Percentiles rank a stretch among this genome's conserved stretches.
phyloP scores from a whole-genome alignment of 2,113 vertebrate species.

The Phylloscopus trochiloides region DNA sequence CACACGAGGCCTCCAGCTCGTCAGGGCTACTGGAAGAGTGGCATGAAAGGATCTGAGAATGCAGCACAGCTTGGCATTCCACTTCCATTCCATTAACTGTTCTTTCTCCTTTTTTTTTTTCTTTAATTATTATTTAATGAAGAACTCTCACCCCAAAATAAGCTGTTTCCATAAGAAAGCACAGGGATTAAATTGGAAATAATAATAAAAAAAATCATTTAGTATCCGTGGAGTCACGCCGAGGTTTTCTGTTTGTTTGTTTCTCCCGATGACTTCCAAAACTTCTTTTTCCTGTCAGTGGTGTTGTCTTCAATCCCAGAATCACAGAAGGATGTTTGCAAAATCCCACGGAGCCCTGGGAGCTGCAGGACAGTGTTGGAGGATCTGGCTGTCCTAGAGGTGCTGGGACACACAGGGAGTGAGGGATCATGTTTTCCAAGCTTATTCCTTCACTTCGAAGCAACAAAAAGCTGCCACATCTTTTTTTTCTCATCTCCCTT shows the following conservation, averaged over 20 bases:
- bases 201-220: background rate
- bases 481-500: background rate
- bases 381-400: background rate
- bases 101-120: background rate
- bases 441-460: background rate
- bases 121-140: background rate
- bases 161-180: constrained; percentile 7
- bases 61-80: background rate
- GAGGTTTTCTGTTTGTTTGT: background rate
- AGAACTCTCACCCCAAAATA: background rate
- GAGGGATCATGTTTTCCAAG: background rate
- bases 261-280: background rate
- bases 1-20: constrained; percentile 42
- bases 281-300: background rate
- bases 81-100: background rate
- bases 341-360: background rate
- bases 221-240: background rate
- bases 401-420: background rate
- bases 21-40: constrained; percentile 36
- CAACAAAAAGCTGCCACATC: background rate
- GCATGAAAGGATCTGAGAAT: constrained; percentile 42
- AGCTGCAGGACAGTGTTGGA: background rate
- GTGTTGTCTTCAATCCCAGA: background rate
- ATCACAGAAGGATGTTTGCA: background rate
- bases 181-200: constrained; percentile 9